A percentile compares a stretch with the other conserved stretches of the same genome.
Evolutionary conservation across 2,888 invertebrate species (phyloP).

Genomic region (Oxytorus armatus): DNA sequence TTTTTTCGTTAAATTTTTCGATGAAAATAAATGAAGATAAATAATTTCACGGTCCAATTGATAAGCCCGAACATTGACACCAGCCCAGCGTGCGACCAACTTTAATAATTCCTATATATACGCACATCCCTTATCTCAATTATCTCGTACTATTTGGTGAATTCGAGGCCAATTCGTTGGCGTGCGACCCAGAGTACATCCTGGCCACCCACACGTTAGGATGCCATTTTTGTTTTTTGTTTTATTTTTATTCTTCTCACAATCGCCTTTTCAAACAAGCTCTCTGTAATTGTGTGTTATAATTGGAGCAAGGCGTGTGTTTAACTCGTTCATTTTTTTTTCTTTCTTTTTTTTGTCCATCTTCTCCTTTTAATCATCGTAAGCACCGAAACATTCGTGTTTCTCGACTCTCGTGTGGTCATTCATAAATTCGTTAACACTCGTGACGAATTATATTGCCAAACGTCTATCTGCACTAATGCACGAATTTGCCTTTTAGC

Average conservation of each 20-base stretch:
- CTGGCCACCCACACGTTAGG: slow-evolving; percentile 69
- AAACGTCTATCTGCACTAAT: slow-evolving; percentile 23
- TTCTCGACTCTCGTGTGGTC: slow-evolving; percentile 16
- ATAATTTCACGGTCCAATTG: not conserved
- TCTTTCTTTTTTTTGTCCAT: slow-evolving; percentile 14
- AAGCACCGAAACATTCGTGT: slow-evolving; percentile 19
- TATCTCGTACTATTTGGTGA: slow-evolving; percentile 44
- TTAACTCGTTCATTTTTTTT: not conserved
- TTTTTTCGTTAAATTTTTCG: not conserved
- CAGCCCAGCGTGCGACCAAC: not conserved
- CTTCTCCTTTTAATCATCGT: not conserved
- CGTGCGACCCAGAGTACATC: slow-evolving; percentile 71
- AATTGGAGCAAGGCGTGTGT: slow-evolving; percentile 47
- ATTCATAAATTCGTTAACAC: slow-evolving; percentile 62
- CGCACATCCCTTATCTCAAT: slow-evolving; percentile 46
- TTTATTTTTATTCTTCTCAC: slow-evolving; percentile 59
- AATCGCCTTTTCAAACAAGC: slow-evolving; percentile 52
- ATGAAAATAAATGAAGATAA: not conserved
- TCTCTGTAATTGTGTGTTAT: slow-evolving; percentile 50
- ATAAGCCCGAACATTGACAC: slow-evolving; percentile 16
- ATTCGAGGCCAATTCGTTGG: slow-evolving; percentile 73
- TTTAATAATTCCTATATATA: slow-evolving; percentile 7
- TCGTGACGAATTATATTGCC: slow-evolving; percentile 63
- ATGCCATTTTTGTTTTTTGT: slow-evolving; percentile 66
- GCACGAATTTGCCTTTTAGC: slow-evolving; percentile 26